Conservation (phyloP, 2,888 invertebrate species). For the Saturnia pavonia region DNA sequence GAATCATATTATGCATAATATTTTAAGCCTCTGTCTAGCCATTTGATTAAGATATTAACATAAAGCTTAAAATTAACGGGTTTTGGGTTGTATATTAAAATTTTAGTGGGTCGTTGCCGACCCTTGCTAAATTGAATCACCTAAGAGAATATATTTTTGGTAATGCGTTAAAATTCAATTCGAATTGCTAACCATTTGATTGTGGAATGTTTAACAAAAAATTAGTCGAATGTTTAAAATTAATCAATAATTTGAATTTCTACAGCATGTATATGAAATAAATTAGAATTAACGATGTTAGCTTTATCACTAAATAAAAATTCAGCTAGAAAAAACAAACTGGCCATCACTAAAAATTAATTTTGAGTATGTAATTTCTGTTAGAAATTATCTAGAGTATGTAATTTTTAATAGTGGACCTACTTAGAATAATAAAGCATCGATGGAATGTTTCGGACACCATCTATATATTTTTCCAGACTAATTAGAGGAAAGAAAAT, state of each 20-base stretch:
- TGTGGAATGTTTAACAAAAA: neutral
- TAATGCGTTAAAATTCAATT: neutral
- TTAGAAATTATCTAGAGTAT: too few species aligned
- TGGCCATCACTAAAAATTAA: too few species aligned
- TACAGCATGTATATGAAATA: too few species aligned
- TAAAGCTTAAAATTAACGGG: constrained; percentile 18
- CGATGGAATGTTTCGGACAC: neutral
- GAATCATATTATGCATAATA: constrained; percentile 67
- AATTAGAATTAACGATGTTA: too few species aligned
- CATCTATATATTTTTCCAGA: neutral
- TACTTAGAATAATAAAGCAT: neutral
- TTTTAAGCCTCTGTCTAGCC: constrained; percentile 65
- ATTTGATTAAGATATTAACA: constrained; percentile 40
- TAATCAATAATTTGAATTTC: neutral
- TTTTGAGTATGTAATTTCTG: too few species aligned
- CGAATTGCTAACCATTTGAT: neutral
- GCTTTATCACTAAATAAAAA: too few species aligned
- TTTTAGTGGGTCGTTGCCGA: neutral
- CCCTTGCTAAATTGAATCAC: neutral
- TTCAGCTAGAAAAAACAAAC: too few species aligned
- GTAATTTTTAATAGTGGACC: neutral
- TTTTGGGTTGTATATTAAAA: constrained; percentile 7
- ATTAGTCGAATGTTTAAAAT: neutral
- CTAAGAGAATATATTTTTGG: neutral
- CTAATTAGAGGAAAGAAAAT: too few species aligned